Percentiles rank a stretch among this genome's conserved stretches.
Conservation (phyloP, 1,140 invertebrate genomes). For the Metaphire vulgaris region DNA sequence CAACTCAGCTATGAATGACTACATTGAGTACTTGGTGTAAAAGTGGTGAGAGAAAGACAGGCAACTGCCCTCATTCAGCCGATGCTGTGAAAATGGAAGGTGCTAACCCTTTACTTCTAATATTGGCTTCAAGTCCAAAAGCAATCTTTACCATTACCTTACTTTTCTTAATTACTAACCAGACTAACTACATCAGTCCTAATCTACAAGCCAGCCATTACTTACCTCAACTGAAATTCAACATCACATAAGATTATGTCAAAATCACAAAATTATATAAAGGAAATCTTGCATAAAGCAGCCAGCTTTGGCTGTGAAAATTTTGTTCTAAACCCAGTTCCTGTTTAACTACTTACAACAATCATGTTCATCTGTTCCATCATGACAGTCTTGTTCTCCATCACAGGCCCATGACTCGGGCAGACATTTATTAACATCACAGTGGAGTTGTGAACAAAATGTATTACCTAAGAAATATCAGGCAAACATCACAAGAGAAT, state of each 20-base stretch:
- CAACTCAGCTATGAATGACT: too few species aligned
- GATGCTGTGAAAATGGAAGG: too few species aligned
- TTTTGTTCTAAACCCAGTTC: background rate
- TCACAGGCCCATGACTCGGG: conserved; percentile 69
- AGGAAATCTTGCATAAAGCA: too few species aligned
- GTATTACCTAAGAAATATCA: background rate
- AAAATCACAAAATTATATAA: background rate
- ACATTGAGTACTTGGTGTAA: too few species aligned
- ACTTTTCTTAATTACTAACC: background rate
- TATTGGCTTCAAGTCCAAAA: too few species aligned
- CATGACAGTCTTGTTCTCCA: conserved; percentile 71
- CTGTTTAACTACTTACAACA: conserved; percentile 37
- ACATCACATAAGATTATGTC: background rate
- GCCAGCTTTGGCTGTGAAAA: background rate
- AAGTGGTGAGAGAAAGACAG: too few species aligned
- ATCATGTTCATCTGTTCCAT: conserved; percentile 67
- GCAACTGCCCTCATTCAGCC: too few species aligned
- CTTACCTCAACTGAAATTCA: background rate
- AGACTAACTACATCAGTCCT: background rate
- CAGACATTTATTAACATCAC: conserved; percentile 74
- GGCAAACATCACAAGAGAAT: too few species aligned
- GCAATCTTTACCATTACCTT: too few species aligned
- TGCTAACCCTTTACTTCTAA: too few species aligned
- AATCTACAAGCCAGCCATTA: background rate
- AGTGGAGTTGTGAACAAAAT: conserved; percentile 43